Conservation (phyloP, 2,113 vertebrate species). For the Rhineura floridana region DNA sequence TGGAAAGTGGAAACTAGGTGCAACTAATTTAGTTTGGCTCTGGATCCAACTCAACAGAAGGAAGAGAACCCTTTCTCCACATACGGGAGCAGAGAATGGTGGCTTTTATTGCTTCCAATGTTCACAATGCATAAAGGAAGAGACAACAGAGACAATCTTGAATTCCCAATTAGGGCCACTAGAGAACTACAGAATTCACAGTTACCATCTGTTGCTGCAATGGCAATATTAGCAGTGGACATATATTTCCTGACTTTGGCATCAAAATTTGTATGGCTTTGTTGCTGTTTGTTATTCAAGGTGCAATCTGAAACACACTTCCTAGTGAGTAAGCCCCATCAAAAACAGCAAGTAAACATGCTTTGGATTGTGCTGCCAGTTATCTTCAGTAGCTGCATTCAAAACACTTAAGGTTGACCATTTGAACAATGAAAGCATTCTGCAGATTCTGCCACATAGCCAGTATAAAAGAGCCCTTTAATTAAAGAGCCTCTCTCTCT, state of each 20-base stretch:
- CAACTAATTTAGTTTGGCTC: not conserved
- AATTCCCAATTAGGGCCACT: not conserved
- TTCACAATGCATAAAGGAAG: not conserved
- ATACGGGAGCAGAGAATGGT: not conserved
- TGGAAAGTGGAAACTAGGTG: not conserved
- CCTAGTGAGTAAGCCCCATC: not conserved
- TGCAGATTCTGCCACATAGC: conserved; percentile 13
- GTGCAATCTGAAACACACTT: not conserved
- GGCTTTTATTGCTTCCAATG: not conserved
- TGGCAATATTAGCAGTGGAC: no score
- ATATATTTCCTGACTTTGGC: not conserved
- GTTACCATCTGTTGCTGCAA: no score
- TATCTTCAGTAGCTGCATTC: conserved; percentile 32
- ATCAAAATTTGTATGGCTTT: conserved; percentile 15
- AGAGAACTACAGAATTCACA: not conserved
- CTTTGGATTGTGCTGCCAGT: not conserved
- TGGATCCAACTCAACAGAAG: not conserved
- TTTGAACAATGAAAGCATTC: not conserved
- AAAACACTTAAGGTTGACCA: not conserved
- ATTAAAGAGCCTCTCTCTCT: not conserved
- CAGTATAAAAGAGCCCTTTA: conserved; percentile 1
- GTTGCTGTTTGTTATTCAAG: conserved; percentile 51
- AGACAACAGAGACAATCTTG: not conserved
- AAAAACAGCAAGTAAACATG: not conserved
- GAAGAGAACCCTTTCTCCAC: not conserved